phyloP scores from a whole-genome alignment of 1,140 invertebrate genomes.

The Drosophila bocqueti region DNA sequence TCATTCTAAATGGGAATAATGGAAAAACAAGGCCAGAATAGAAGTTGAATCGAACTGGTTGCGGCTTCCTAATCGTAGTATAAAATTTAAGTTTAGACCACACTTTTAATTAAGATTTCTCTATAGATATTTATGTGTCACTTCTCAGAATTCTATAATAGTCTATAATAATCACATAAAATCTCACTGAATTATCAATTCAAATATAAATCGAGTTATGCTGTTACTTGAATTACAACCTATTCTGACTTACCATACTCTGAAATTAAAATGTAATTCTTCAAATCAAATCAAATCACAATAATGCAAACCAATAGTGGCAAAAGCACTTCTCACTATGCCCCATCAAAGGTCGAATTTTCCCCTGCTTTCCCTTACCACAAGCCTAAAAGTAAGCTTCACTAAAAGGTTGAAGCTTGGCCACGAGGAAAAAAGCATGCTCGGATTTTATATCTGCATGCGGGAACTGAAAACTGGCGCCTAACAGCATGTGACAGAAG shows the following conservation, averaged over 20 bases:
- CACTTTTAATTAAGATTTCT: not conserved
- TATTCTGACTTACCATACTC: too few relatives aligned
- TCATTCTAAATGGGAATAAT: constrained; percentile 25
- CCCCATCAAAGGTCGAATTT: not conserved
- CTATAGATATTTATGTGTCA: not conserved
- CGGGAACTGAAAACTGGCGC: not conserved
- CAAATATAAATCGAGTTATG: not conserved
- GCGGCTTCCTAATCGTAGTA: not conserved
- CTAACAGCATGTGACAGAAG: constrained; percentile 27
- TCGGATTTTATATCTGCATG: constrained; percentile 13
- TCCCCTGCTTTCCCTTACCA: not conserved
- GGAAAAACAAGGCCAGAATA: constrained; percentile 2
- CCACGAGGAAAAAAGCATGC: constrained; percentile 44
- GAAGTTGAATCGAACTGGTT: not conserved
- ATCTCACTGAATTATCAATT: too few relatives aligned
- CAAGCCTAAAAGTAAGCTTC: constrained; percentile 48
- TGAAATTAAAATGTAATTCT: not conserved
- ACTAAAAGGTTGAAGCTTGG: not conserved
- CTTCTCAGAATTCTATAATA: not conserved
- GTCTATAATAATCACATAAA: too few relatives aligned
- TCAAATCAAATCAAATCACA: not conserved
- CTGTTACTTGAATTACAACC: too few relatives aligned
- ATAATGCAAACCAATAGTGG: constrained; percentile 1
- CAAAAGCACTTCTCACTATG: not conserved
- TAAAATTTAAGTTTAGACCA: not conserved